Base-by-base conservation (phyloP, 2,113 vertebrate genomes). In the Sphaerodactylus townsendi region DNA sequence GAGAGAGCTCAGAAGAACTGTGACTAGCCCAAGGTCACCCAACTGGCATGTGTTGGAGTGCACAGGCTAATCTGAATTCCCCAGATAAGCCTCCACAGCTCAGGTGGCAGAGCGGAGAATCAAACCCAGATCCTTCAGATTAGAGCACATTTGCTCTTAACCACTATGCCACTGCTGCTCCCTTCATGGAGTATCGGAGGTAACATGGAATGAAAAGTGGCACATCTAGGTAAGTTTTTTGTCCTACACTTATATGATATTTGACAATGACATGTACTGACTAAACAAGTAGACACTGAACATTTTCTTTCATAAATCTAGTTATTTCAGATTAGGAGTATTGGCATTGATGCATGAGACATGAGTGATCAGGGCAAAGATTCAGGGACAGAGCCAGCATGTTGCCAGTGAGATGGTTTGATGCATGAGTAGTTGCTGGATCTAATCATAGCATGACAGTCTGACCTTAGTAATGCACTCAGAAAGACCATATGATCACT, bases 401-500 rank as follows among this genome's bases (percentile, higher is more conserved):
- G 74, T 44, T 46, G 86, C n/a, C 71, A 68, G 41, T 78, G 84
- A 33, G 15, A 15, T 85, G 75, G 69, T 85, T 90, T 86, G 30
- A 13, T 81, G 71, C 33, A 66, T 72, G 64, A 84, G 59, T 79
- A 87, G 41, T 48, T 73, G 74, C 37, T 85, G 46, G 79, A 50
- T 87, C 1, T 2, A 85, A 83, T 6, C 70, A 35, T 66, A 46
- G 2, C 78, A 17, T 53, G 50, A 48, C 37, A 80, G 23, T 78
- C 13, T 53, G 83, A 90, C 85, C 72, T 53, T 3, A 81, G 3
- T n/a, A 82, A 81, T 65, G 11, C 73, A 10, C 77, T 75, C 11
- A 33, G 15, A 80, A 30, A 48, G 39, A 81, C 35, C 21, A 82
- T 41, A 85, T 82, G 39, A 71, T 69, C 84, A 30, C 37, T 77